Evolutionary conservation across 1,140 invertebrate genomes (phyloP).

Genomic region (Drosophila obscura): DNA sequence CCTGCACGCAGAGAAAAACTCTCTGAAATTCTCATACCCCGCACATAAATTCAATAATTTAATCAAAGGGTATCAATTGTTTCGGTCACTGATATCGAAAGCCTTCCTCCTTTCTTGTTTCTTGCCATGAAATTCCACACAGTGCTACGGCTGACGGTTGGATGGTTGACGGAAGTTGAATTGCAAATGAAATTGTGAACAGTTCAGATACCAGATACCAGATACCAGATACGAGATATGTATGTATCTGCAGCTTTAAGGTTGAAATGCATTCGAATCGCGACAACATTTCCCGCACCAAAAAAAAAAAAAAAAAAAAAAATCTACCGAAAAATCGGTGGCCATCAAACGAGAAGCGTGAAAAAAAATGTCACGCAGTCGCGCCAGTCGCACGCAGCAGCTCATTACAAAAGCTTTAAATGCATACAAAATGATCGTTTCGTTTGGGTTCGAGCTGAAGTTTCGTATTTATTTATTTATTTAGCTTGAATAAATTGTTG

Average conservation of each 20-base stretch:
- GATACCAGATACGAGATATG: conserved; percentile 27
- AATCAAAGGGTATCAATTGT: neutral
- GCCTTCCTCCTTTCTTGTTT: neutral
- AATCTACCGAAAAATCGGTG: conserved; percentile 21
- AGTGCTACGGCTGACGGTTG: conserved; percentile 1
- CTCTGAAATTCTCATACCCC: no score
- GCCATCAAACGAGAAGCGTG: conserved; percentile 50
- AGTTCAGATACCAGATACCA: conserved; percentile 53
- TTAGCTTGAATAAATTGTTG: conserved; percentile 58
- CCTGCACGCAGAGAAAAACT: no score
- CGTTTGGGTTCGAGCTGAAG: conserved; percentile 27
- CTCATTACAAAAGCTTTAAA: conserved; percentile 76
- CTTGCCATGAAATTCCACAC: conserved; percentile 58
- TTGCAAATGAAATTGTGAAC: conserved; percentile 72
- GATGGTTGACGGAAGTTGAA: conserved; percentile 76
- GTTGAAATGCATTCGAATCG: conserved; percentile 60
- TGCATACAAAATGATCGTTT: conserved; percentile 73
- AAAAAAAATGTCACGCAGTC: conserved; percentile 17
- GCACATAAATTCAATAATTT: neutral
- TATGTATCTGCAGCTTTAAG: conserved; percentile 28
- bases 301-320: conserved; percentile 1
- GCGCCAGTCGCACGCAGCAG: conserved; percentile 8
- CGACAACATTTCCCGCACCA: conserved; percentile 27
- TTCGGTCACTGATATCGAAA: no score
- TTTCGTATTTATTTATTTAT: conserved; percentile 58